Evolutionary conservation across 2,113 vertebrate species (phyloP), one percentile per base, ranked within the genome.

Genomic region (Pithys albifrons): DNA sequence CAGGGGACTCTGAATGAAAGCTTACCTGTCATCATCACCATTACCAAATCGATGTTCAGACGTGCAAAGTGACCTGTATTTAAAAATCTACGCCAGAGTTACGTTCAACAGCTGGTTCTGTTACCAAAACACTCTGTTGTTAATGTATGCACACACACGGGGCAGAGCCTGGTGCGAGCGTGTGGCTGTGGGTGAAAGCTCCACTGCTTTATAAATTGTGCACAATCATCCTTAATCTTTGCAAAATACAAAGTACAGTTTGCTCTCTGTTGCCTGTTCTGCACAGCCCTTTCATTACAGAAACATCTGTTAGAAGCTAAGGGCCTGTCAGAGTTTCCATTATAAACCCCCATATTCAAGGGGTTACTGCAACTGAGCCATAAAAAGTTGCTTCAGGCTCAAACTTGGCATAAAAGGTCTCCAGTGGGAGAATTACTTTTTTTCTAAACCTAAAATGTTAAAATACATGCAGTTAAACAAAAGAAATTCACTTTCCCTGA

Each of bases 331-430:
- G 81, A 96, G 58, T 96, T 96, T 97, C 96, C 96, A 89, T 95
- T 94, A 88, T 95, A 97, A 97, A 80, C 93, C 94, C 87, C 94
- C 41, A 76, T 85, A 95, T 96, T 96, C 74, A 91, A 93, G 93
- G 93, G 92, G 94, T 94, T 96, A 93, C 94, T 93, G 65, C 94
- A 95, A 93, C 79, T 48, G 64, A 94, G 94, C 90, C 13, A 20
- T 94, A 96, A 96, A 97, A 94, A 81, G 52, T 95, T 90, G 91
- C 95, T 97, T 67, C 89, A 93, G 94, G 93, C 95, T 95, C 76
- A 96, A 79, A 96, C 75, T 95, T 95, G 91, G 89, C 94, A 93
- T 89, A 66, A 95, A 92, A 91, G 77, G 72, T 73, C 95, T 95
- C 87, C 78, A 86, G 81, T 73, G 89, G 87, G 95, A 96, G 67